Base-by-base conservation (phyloP, 2,113 vertebrate genomes). In the Coregonus clupeaformis region DNA sequence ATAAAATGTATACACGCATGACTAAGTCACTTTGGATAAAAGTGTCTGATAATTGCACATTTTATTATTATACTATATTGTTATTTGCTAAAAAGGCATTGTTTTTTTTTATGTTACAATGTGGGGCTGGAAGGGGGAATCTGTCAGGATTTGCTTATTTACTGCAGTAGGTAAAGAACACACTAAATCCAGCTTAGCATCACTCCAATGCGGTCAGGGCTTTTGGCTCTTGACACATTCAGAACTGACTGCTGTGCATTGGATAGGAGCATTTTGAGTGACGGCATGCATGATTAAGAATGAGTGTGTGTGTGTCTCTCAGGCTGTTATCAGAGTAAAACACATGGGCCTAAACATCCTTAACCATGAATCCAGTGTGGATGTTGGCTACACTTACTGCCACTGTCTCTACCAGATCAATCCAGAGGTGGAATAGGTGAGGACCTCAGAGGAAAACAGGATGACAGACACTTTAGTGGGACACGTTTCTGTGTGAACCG, bases 111-210 rank as follows among this genome's bases (percentile, higher is more conserved):
- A 45, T 45, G 42, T 45, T 3, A 45, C 9, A 16, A 16, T 36
- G 66, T 62, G 47, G 65, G 27, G 68, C 45, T 63, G 55, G 30
- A 75, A 60, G 2, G 24, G 59, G 27, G 52, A 49, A 73, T 73
- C 62, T 67, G 30, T n/a, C 5, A 30, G 52, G 52, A 71, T 72
- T 77, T 71, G 71, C 14, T 49, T 49, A 49, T 16, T 49, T 49
- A 72, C 69, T 71, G 57, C 30, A 55, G 72, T 64, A 62, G 75
- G 63, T 75, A 75, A 74, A 77, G 73, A 29, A 59, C 70, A 77
- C 63, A 20, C 6, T 52, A 63, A 74, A 74, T 81, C 71, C 71
- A 25, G 71, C 49, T 77, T 74, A 74, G 74, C 30, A 71, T 73
- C 66, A 66, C 32, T 77, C 30, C 29, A 22, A 60, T 67, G 67